Evolutionary conservation across 2,797 vertebrate species (phyloP).

Genomic region (Stomatorhinus walkeri): DNA sequence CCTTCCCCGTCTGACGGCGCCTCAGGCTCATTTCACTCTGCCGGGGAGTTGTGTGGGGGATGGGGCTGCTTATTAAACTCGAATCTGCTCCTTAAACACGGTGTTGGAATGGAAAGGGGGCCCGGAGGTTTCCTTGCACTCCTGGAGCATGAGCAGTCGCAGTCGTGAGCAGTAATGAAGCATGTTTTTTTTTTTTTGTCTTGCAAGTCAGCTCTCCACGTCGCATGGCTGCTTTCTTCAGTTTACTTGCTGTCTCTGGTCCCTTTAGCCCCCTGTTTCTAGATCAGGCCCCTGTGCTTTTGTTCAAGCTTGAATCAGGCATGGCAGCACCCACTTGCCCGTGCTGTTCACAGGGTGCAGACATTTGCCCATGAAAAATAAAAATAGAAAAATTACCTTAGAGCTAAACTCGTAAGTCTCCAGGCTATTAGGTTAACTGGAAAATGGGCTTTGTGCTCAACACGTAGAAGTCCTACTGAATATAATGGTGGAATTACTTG

Average conservation of each 20-base stretch:
- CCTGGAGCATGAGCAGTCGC: constrained; percentile 15
- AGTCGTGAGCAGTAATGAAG: constrained; percentile 31
- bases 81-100: constrained; percentile 24
- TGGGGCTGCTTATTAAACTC: constrained; percentile 26
- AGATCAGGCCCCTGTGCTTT: neutral
- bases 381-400: neutral
- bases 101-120: neutral
- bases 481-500: neutral
- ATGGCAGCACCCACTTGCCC: neutral
- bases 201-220: neutral
- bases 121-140: neutral
- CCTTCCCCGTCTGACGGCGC: neutral
- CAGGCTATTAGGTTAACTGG: neutral
- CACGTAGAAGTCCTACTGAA: neutral
- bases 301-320: neutral
- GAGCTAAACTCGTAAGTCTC: neutral
- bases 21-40: constrained; percentile 32
- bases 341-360: neutral
- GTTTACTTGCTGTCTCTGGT: neutral
- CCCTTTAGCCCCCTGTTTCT: neutral
- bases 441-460: neutral
- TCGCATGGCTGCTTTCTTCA: neutral
- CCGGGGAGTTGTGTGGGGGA: constrained; percentile 10
- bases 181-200: constrained; percentile 39
- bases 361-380: neutral